phyloP scores from a whole-genome alignment of 2,113 vertebrate species.

The Rousettus leschenaultii region DNA sequence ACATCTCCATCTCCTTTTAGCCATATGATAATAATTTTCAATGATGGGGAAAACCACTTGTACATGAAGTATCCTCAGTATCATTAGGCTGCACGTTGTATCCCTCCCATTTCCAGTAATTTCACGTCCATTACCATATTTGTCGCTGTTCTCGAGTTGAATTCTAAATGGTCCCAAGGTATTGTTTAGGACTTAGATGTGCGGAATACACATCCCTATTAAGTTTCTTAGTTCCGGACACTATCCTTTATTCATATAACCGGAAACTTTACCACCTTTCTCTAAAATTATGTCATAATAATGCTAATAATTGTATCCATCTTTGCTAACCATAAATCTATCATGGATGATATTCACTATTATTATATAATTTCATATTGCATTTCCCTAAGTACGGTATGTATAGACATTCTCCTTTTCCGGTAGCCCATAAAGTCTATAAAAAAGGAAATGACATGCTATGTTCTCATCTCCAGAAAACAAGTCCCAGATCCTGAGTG shows the following conservation, averaged over 20 bases:
- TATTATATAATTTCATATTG: background rate
- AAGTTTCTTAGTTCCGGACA: background rate
- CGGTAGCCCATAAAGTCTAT: background rate
- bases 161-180: background rate
- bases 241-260: background rate
- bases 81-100: too few relatives aligned
- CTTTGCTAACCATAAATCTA: background rate
- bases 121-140: background rate
- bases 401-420: background rate
- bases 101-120: background rate
- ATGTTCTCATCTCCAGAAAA: background rate
- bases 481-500: rapidly evolving
- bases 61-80: background rate
- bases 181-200: background rate
- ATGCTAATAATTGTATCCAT: background rate
- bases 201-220: background rate
- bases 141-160: background rate
- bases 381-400: background rate
- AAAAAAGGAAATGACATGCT: background rate
- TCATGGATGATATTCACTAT: background rate
- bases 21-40: background rate
- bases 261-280: background rate
- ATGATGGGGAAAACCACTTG: background rate
- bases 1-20: background rate
- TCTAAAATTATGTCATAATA: background rate